phyloP scores from a whole-genome alignment of 1,140 invertebrate genomes.

The Mycetomoellerius zeteki region DNA sequence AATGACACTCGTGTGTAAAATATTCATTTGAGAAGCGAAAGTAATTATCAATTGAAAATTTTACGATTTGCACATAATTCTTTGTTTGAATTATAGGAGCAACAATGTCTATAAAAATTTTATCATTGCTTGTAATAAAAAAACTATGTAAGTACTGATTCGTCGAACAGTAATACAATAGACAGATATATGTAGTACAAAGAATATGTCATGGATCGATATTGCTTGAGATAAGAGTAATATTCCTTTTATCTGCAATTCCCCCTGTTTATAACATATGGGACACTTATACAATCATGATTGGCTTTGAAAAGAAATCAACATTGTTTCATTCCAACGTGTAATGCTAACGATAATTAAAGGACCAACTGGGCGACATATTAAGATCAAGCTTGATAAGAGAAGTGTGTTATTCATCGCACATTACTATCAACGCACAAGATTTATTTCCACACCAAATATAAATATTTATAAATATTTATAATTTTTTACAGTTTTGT shows the following conservation, averaged over 20 bases:
- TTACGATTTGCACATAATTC: not conserved
- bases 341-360: not conserved
- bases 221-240: not conserved
- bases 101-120: not conserved
- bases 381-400: conserved; percentile 28
- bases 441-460: not conserved
- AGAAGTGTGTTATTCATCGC: not conserved
- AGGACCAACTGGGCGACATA: not conserved
- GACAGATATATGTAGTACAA: not conserved
- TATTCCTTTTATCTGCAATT: conserved; percentile 31
- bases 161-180: not conserved
- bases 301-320: conserved; percentile 20
- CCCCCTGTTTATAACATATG: conserved; percentile 32
- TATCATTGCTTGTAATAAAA: not conserved
- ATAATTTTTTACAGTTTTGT: not conserved
- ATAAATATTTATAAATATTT: not conserved
- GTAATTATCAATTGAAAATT: not conserved
- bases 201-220: not conserved
- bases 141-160: not conserved
- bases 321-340: not conserved
- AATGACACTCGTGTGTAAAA: not conserved
- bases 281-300: not conserved
- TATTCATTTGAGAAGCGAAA: not conserved
- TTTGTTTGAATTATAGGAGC: not conserved
- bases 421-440: not conserved